phyloP scores from a whole-genome alignment of 2,113 vertebrate genomes.

The Thamnophis sirtalis region DNA sequence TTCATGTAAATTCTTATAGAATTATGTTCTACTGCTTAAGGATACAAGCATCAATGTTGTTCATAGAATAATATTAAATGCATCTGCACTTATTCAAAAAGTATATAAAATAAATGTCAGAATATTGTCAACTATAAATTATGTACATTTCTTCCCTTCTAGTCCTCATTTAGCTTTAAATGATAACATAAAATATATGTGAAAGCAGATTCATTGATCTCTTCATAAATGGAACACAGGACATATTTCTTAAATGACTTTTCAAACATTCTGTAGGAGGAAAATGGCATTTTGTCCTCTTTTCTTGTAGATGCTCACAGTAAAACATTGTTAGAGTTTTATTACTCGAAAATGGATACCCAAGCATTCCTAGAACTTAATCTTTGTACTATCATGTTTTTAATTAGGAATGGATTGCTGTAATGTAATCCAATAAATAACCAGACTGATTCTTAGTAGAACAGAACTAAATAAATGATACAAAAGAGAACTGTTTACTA shows the following conservation, averaged over 20 bases:
- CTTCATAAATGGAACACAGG: constrained; percentile 7
- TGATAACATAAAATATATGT: neutral
- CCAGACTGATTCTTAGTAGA: constrained; percentile 60
- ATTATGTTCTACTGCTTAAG: neutral
- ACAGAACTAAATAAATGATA: constrained; percentile 55
- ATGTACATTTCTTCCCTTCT: neutral
- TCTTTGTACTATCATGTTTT: constrained; percentile 71
- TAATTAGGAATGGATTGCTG: constrained; percentile 74
- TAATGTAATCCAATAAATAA: constrained; percentile 66
- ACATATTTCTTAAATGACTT: neutral
- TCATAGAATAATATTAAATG: neutral
- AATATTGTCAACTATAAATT: neutral
- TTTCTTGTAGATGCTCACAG: neutral
- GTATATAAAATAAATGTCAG: neutral
- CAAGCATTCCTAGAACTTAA: constrained; percentile 57
- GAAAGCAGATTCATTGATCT: neutral
- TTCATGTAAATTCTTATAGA: neutral
- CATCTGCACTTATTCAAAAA: neutral
- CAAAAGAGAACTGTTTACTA: constrained; percentile 61
- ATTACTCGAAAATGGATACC: constrained; percentile 59
- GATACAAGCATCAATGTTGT: neutral
- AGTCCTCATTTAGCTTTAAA: neutral
- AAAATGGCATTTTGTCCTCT: neutral
- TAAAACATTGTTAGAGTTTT: constrained; percentile 43
- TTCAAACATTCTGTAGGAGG: neutral